These are phyloP conservation scores for Telenomus remus DNA, from an alignment of 1,140 invertebrate species.

Conservation along the genomic window DNA sequence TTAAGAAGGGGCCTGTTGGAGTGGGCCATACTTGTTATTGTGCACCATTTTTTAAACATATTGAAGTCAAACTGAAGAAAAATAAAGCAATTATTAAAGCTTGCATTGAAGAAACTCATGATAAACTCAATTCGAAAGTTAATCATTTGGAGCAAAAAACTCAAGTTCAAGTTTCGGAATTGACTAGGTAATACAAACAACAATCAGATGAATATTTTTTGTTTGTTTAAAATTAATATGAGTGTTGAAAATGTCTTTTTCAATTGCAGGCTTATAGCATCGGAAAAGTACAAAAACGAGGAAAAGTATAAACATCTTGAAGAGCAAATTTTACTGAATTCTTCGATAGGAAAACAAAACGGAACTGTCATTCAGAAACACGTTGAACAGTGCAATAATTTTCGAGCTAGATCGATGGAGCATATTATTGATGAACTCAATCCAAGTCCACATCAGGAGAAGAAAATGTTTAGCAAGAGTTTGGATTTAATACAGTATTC, in stretches of 20 bases:
- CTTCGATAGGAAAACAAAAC: conserved; percentile 77
- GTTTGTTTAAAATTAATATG: conserved; percentile 54
- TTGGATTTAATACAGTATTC: too few relatives aligned
- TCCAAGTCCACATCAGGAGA: conserved; percentile 19
- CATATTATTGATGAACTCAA: conserved; percentile 70
- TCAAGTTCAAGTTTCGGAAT: conserved; percentile 83
- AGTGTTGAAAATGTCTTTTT: neutral
- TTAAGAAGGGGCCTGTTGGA: conserved; percentile 94
- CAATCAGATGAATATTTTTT: conserved; percentile 67
- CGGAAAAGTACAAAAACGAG: conserved; percentile 80
- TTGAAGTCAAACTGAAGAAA: conserved; percentile 89
- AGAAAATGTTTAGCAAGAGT: too few relatives aligned
- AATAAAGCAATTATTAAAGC: conserved; percentile 90
- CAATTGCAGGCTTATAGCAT: conserved; percentile 76
- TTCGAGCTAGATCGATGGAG: conserved; percentile 63
- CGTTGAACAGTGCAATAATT: neutral
- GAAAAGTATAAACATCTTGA: conserved; percentile 81
- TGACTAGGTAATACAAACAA: conserved; percentile 74
- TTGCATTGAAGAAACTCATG: conserved; percentile 87
- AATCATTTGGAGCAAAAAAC: conserved; percentile 87
- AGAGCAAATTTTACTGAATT: conserved; percentile 79
- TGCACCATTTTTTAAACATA: conserved; percentile 88
- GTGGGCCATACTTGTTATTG: conserved; percentile 90
- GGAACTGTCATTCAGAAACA: conserved; percentile 73
- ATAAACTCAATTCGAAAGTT: conserved; percentile 87